A percentile compares a stretch with the other conserved stretches of the same genome.
These are phyloP conservation scores for Rissa tridactyla DNA, from an alignment of 2,113 vertebrate genomes.

Conservation along the genomic window DNA sequence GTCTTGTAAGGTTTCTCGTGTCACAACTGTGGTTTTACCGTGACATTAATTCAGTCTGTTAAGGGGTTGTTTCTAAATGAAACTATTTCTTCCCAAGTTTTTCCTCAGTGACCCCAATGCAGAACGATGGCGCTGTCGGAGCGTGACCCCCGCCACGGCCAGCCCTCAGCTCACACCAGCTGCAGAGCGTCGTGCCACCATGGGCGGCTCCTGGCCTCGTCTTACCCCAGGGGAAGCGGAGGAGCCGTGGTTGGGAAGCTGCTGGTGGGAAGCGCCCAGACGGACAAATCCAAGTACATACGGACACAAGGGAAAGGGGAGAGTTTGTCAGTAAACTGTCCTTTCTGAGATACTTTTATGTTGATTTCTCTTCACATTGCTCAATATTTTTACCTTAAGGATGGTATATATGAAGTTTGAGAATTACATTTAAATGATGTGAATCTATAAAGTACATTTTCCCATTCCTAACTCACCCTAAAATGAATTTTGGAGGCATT, in stretches of 20 bases:
- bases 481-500: not conserved
- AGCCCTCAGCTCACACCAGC: fast-evolving
- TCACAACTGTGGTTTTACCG: not conserved
- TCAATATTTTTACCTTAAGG: not conserved
- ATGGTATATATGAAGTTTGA: not conserved
- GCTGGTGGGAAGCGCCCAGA: fast-evolving
- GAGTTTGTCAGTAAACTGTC: not conserved
- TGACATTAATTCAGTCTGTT: not conserved
- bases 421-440: not conserved
- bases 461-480: not conserved
- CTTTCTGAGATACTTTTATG: not conserved
- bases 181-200: not conserved
- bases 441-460: not conserved
- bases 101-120: not conserved
- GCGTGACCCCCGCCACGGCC: not conserved
- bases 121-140: fast-evolving
- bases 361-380: not conserved
- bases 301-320: not conserved
- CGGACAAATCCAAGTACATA: not conserved
- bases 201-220: fast-evolving
- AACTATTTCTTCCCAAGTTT: not conserved
- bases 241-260: not conserved
- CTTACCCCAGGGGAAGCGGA: fast-evolving
- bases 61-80: not conserved
- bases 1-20: not conserved